Evolutionary conservation across 2,113 vertebrate genomes (phyloP), one percentile per base, ranked within the genome.

Genomic region (Capreolus pygargus): DNA sequence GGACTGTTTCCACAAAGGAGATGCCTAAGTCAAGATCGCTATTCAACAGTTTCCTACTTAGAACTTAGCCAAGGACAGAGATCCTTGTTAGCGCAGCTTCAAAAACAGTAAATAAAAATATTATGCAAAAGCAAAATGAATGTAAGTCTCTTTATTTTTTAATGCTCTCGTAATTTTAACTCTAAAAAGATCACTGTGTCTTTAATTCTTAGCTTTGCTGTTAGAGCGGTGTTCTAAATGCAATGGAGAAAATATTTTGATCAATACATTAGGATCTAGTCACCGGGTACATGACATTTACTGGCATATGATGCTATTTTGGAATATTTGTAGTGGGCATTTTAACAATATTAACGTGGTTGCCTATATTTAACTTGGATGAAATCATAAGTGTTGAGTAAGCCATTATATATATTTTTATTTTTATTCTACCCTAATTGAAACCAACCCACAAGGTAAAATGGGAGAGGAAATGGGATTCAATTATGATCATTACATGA

Each of bases 401-500:
- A 95, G 43, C 1, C 12, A 7, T 57, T 95, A 45, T 36, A 47
- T 78, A 45, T 91, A 50, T 86, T 94, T 96, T 47, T 83, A 86
- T 55, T 91, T 96, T 84, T 84, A 52, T 74, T 97, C 58, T 67
- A 25, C 50, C 89, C 96, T 95, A 93, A 58, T 97, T 91, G 78
- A 98, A 98, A 95, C 30, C n/a, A 95, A 47, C 61, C 25, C 81
- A 39, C 30, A 23, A 96, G 60, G 84, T 61, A 94, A 89, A 97
- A 96, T 0, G 74, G 15, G 76, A 47, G 98, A 94, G 0, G 9
- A 97, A 98, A 0, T 93, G 54, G 45, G 8, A 86, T 96, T 86
- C 14, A 83, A 94, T 86, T 95, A 81, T 96, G 93, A 82, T 79
- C 95, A 96, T 60, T 55, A 86, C 64, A 93, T 91, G 55, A 92